phyloP scores from a whole-genome alignment of 2,888 invertebrate genomes.

The Lathronympha strigana region DNA sequence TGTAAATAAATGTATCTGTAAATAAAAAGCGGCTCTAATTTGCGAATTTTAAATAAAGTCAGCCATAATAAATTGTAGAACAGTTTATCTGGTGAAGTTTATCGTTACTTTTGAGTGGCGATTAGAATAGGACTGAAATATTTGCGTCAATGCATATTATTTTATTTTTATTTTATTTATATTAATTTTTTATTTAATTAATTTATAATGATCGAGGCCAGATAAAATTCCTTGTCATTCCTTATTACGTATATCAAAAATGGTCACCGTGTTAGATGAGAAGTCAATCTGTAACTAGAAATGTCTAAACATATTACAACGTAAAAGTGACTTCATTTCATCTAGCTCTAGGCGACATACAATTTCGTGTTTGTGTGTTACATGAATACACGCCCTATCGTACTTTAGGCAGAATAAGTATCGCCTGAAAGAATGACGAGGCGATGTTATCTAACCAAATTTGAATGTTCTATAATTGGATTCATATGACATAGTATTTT shows the following conservation, averaged over 20 bases:
- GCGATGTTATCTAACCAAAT: neutral
- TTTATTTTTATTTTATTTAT: too few relatives aligned
- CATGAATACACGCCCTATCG: neutral
- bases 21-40: slow-evolving; percentile 31
- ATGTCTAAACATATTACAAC: too few relatives aligned
- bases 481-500: slow-evolving; percentile 1
- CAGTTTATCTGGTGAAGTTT: slow-evolving; percentile 1
- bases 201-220: neutral
- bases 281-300: too few relatives aligned
- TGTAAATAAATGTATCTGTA: slow-evolving; percentile 37
- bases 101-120: neutral
- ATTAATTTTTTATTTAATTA: too few relatives aligned
- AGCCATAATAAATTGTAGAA: slow-evolving; percentile 15
- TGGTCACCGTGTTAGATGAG: neutral
- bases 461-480: neutral
- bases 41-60: neutral
- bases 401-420: neutral
- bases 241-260: neutral
- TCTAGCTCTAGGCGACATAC: too few relatives aligned
- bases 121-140: neutral
- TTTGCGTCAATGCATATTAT: neutral
- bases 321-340: too few relatives aligned
- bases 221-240: neutral
- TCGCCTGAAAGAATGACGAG: neutral
- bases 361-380: too few relatives aligned